A percentile compares a stretch with the other conserved stretches of the same genome.
These are phyloP conservation scores for Anabacerthia variegaticeps DNA, from an alignment of 2,797 vertebrate species.

Conservation along the genomic window DNA sequence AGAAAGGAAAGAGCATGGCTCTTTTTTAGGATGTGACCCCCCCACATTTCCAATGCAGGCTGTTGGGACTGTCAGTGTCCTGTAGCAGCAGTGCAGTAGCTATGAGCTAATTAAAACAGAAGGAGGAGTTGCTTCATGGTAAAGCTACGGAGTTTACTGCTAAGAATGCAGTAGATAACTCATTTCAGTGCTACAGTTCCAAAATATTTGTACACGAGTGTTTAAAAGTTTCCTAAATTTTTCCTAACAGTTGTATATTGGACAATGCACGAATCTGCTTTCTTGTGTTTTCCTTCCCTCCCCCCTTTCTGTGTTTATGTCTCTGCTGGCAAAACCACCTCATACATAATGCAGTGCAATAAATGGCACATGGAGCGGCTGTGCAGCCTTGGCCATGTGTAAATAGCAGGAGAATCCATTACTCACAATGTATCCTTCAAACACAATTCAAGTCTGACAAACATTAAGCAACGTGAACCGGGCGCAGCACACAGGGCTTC, in stretches of 20 bases:
- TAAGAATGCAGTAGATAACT: slow-evolving; percentile 10
- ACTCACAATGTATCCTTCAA: slow-evolving; percentile 36
- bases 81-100: neutral
- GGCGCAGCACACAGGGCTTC: slow-evolving; percentile 12
- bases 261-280: slow-evolving; percentile 44
- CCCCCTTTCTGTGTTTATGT: slow-evolving; percentile 2
- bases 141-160: neutral
- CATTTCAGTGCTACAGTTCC: neutral
- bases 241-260: slow-evolving; percentile 29
- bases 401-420: slow-evolving; percentile 60
- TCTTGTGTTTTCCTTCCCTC: slow-evolving; percentile 6
- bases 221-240: slow-evolving; percentile 54
- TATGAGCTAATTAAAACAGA: neutral
- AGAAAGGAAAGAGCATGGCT: neutral
- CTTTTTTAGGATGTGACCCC: neutral
- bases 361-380: slow-evolving; percentile 11
- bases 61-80: neutral
- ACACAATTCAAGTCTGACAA: slow-evolving; percentile 56
- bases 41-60: neutral
- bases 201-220: slow-evolving; percentile 10
- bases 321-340: slow-evolving; percentile 60
- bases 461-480: slow-evolving; percentile 52
- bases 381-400: slow-evolving; percentile 4
- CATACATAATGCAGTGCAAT: slow-evolving; percentile 67
- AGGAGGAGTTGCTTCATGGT: neutral